phyloP scores from a whole-genome alignment of 2,888 invertebrate genomes.

The Spatulosminthurus flaviceps region DNA sequence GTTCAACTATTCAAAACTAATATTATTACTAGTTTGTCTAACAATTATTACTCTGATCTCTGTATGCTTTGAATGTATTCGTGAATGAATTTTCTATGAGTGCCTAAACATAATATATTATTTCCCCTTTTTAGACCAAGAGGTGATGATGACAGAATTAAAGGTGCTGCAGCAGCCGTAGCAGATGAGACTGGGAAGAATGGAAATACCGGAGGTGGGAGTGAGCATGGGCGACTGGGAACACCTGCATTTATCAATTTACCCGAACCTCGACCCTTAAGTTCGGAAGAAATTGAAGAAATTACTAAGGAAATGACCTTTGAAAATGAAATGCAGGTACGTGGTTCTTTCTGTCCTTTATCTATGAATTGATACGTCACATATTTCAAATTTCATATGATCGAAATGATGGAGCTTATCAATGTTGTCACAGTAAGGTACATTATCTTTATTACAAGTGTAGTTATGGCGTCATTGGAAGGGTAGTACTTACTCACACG shows the following conservation, averaged over 20 bases:
- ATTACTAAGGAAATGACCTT: slow-evolving; percentile 57
- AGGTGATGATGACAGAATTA: slow-evolving; percentile 33
- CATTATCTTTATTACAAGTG: no score
- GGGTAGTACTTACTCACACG: no score
- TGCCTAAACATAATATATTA: no score
- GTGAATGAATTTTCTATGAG: slow-evolving; percentile 40
- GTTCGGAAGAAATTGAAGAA: slow-evolving; percentile 59
- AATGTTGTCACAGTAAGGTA: no score
- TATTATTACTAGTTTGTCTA: no score
- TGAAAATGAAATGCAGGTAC: slow-evolving; percentile 61
- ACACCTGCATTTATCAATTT: slow-evolving; percentile 63
- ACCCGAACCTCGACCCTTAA: slow-evolving; percentile 57
- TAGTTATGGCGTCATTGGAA: no score
- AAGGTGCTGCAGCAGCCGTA: not conserved
- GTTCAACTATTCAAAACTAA: no score
- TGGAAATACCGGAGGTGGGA: slow-evolving; percentile 51
- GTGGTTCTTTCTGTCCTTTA: not conserved
- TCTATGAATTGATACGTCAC: not conserved
- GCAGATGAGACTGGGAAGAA: slow-evolving; percentile 26
- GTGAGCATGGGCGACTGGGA: slow-evolving; percentile 60
- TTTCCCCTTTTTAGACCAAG: no score
- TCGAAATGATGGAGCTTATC: not conserved
- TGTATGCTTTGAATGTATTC: no score
- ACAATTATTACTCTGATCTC: no score
- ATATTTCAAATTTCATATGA: not conserved